Evolutionary conservation across 2,888 invertebrate genomes (phyloP).

Genomic region (Exocentrus adspersus): DNA sequence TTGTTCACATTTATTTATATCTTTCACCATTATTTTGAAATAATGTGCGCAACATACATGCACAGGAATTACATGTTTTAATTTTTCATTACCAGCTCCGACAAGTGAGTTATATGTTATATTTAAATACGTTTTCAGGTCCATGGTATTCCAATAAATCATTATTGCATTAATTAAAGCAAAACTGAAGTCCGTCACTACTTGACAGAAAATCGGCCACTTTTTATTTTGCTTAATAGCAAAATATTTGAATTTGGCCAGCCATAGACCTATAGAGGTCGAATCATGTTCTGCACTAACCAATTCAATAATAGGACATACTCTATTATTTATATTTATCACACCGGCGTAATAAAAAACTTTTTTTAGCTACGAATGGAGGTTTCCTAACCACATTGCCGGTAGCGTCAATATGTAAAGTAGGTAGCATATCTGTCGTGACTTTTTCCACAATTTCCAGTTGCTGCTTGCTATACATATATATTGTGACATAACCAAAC

Average conservation of each 20-base stretch:
- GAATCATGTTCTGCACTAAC: conserved; percentile 9
- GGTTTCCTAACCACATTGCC: conserved; percentile 1
- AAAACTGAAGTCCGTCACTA: conserved; percentile 3
- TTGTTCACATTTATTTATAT: background rate
- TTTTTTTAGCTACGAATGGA: background rate
- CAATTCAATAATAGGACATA: conserved; percentile 9
- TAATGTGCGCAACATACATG: conserved; percentile 3
- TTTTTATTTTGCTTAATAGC: background rate
- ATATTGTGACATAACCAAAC: no score
- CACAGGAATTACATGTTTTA: background rate
- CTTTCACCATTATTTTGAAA: conserved; percentile 2
- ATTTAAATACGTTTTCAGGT: background rate
- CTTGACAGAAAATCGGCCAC: background rate
- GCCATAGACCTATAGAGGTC: background rate
- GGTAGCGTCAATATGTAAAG: background rate
- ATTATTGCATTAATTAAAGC: conserved; percentile 3
- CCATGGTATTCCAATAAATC: background rate
- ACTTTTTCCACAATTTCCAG: conserved; percentile 6
- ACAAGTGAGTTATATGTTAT: background rate
- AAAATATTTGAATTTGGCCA: conserved; percentile 8
- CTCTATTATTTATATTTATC: background rate
- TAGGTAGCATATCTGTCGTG: background rate
- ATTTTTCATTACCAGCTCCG: background rate
- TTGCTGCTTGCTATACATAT: background rate
- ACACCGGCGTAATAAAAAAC: conserved; percentile 9